Conservation (phyloP, 2,888 invertebrate species). For the Exocentrus adspersus region DNA sequence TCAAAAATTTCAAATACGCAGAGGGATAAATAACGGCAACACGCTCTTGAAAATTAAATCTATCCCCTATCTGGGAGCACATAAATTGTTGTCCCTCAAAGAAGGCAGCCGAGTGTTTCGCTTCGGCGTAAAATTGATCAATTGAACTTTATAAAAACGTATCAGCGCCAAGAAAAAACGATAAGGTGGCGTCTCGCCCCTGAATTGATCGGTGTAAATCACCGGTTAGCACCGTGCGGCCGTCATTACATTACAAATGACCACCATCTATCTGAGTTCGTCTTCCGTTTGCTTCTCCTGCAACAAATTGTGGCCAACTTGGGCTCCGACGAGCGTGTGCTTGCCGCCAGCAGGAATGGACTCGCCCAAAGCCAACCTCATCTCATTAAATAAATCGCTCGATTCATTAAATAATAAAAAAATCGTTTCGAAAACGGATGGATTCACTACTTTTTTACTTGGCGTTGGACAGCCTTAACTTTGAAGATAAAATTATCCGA, state of each 20-base stretch:
- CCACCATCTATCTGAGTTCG: slow-evolving; percentile 58
- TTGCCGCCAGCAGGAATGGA: background rate
- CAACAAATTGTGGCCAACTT: slow-evolving; percentile 23
- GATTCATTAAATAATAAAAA: too few relatives aligned
- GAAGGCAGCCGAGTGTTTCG: slow-evolving; percentile 13
- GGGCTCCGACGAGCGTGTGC: slow-evolving; percentile 14
- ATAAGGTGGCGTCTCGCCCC: slow-evolving; percentile 39
- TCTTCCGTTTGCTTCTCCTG: slow-evolving; percentile 51
- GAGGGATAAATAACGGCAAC: background rate
- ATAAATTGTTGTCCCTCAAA: slow-evolving; percentile 8
- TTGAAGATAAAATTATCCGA: too few relatives aligned
- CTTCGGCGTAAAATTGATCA: slow-evolving; percentile 36
- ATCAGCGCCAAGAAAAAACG: slow-evolving; percentile 41
- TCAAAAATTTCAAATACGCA: too few relatives aligned
- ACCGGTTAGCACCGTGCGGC: slow-evolving; percentile 56
- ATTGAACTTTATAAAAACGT: slow-evolving; percentile 28
- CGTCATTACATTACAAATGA: slow-evolving; percentile 61
- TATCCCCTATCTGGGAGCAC: background rate
- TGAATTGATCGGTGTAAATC: slow-evolving; percentile 60
- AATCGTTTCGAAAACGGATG: too few relatives aligned
- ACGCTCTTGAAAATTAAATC: background rate
- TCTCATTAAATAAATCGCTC: too few relatives aligned
- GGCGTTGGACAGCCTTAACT: too few relatives aligned
- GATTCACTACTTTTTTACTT: too few relatives aligned
- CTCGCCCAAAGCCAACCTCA: background rate